Evolutionary conservation across 53 echinoderm and acorn worm genomes (phyloP), one percentile per base, ranked within the genome.

Genomic region (Mesocentrotus franciscanus): DNA sequence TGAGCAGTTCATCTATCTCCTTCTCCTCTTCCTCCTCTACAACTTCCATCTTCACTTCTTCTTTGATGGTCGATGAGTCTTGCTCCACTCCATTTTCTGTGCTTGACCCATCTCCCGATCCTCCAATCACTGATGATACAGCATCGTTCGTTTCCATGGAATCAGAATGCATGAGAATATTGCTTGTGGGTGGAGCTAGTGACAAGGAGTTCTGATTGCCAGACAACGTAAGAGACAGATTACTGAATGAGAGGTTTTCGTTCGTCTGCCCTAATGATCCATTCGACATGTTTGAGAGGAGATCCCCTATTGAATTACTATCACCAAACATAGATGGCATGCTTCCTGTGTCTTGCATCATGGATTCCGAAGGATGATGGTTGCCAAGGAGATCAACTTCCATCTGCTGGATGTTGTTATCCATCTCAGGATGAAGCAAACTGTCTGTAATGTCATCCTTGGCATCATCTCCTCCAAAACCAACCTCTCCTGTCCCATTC

Each of bases 1-100:
- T 95, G n/a, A 99, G 22, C 64, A 95, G 87, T 58, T 92, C 96
- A 89, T 98, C 98, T 95, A 97, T 97, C 60, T 97, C 92, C 24
- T 42, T 66, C 27, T 55, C 36, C 85, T 92, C 58, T 17, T 95
- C 76, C 70, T 70, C 33, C 56, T 74, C 91, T 26, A 29, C 55
- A 56, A 36, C 90, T 18, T 68, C 93, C 24, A 56, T 33, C 79
- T 94, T 95, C 58, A 89, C 32, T 30, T 71, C 58, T 32, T 90
- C 71, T 24, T 95, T 71, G 9, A 32, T 74, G 32, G 78, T 9
- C 35, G 35, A 58, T 18, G n/a, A 39, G 56, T 74, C 29, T 29
- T 56, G 34, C 55, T 62, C 30, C 14, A 32, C 58, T 20, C 91
- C 66, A 66, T 66, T 91, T 9, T 24, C 75, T 12, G 56, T n/a